Evolutionary conservation across 2,113 vertebrate genomes (phyloP).

Genomic region (Sinosuthora webbiana): DNA sequence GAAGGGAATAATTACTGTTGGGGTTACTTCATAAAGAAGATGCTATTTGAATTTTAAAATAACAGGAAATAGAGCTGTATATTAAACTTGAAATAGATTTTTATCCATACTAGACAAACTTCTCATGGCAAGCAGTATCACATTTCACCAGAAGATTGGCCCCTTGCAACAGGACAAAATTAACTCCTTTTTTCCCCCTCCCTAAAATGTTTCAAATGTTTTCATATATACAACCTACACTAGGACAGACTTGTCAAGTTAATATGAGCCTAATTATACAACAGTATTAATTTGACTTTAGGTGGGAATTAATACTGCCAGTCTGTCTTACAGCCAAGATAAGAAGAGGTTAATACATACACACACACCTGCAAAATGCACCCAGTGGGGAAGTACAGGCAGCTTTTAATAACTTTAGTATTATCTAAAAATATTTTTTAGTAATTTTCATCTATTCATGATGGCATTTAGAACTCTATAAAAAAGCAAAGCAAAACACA

Average conservation of each 20-base stretch:
- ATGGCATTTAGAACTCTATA: background rate
- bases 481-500: background rate
- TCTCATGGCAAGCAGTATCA: background rate
- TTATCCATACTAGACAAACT: background rate
- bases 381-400: background rate
- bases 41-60: background rate
- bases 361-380: background rate
- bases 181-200: background rate
- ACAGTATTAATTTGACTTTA: background rate
- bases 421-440: background rate
- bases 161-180: background rate
- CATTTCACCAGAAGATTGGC: background rate
- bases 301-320: background rate
- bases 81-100: background rate
- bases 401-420: background rate
- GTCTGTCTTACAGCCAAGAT: background rate
- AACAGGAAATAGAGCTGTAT: slow-evolving; percentile 18
- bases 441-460: background rate
- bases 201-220: background rate
- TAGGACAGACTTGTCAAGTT: background rate
- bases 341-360: background rate
- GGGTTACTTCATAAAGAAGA: background rate
- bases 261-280: background rate
- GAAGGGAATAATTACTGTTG: slow-evolving; percentile 1
- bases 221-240: background rate